Conservation (phyloP, 2,888 invertebrate genomes). For the Caenorhabditis drosophilae region DNA sequence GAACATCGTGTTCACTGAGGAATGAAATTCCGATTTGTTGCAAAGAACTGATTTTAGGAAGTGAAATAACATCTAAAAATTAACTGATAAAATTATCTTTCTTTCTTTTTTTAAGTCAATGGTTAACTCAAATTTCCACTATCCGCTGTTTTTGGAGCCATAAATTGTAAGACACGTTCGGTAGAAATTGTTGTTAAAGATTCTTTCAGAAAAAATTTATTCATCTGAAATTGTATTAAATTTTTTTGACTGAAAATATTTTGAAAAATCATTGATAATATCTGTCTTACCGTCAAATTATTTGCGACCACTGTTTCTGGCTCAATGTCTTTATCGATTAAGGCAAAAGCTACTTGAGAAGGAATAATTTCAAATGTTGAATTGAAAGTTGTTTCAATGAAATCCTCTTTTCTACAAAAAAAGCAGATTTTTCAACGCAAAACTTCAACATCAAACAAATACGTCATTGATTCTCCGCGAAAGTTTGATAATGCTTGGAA, state of each 20-base stretch:
- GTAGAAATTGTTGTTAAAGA: conserved; percentile 14
- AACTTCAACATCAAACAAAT: not conserved
- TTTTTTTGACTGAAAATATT: not conserved
- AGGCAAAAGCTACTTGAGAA: conserved; percentile 19
- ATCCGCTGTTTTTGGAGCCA: conserved; percentile 14
- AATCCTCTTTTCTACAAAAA: not conserved
- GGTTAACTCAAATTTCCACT: conserved; percentile 31
- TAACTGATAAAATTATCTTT: not conserved
- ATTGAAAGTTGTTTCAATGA: conserved; percentile 7
- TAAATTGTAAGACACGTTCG: conserved; percentile 31
- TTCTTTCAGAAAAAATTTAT: conserved; percentile 19
- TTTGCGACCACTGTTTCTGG: conserved; percentile 12
- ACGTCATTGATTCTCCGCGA: no score
- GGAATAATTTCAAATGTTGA: conserved; percentile 15
- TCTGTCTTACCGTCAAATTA: conserved; percentile 21
- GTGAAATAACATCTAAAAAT: conserved; percentile 28
- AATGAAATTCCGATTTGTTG: conserved; percentile 37
- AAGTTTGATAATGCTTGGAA: conserved; percentile 31
- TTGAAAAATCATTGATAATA: not conserved
- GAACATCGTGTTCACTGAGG: conserved; percentile 32
- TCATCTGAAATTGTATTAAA: conserved; percentile 17
- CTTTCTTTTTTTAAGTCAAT: not conserved
- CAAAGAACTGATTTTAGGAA: conserved; percentile 9
- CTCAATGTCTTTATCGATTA: conserved; percentile 13
- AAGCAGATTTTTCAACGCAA: not conserved